These are phyloP conservation scores for Tauraco hartlaubi DNA, from an alignment of 2,797 vertebrate species.

Conservation along the genomic window DNA sequence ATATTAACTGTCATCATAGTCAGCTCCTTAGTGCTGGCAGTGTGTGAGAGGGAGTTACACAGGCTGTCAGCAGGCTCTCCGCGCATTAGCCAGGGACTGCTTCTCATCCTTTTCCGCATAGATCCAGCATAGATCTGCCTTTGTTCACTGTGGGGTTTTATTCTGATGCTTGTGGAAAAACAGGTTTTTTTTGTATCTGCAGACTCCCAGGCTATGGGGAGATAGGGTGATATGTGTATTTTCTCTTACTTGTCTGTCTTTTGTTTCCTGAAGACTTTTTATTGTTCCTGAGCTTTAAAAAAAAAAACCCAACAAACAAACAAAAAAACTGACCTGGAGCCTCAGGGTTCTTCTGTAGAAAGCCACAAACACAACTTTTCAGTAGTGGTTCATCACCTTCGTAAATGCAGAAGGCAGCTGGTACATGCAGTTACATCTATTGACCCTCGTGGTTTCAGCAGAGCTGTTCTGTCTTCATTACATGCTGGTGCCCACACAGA, in stretches of 20 bases:
- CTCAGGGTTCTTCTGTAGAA: background rate
- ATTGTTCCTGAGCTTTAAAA: background rate
- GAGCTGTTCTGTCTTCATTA: background rate
- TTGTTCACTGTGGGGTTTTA: background rate
- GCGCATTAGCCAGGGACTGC: background rate
- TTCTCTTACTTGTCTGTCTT: background rate
- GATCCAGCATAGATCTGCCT: background rate
- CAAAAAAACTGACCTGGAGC: background rate
- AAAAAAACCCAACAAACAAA: background rate
- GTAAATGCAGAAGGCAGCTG: background rate
- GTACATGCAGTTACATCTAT: rapidly evolving
- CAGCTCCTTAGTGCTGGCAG: background rate
- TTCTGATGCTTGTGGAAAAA: background rate
- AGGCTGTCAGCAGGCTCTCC: background rate
- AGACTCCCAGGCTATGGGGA: background rate
- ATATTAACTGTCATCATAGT: background rate
- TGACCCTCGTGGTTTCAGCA: background rate
- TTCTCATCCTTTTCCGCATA: background rate
- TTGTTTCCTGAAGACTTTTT: background rate
- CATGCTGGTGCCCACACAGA: rapidly evolving
- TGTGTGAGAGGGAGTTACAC: background rate
- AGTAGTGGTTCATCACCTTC: background rate
- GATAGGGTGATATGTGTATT: background rate
- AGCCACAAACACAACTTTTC: background rate
- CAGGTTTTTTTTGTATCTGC: background rate